Evolutionary conservation across 35 echinoderm and acorn worm genomes (phyloP).

Genomic region (Holothuria glaberrima): DNA sequence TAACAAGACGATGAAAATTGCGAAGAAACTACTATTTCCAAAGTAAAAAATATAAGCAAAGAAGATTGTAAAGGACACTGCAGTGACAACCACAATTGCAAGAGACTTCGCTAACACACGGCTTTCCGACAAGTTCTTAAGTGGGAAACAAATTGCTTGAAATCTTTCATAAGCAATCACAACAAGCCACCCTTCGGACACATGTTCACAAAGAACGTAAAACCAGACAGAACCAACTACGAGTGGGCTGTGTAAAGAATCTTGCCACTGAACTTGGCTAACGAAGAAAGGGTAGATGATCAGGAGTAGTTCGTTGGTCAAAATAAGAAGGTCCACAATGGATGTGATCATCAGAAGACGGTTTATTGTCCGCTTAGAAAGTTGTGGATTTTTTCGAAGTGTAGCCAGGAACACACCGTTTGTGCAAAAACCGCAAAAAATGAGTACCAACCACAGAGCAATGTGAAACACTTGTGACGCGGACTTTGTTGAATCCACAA

Average conservation of each 20-base stretch:
- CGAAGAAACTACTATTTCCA: background rate
- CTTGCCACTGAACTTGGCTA: background rate
- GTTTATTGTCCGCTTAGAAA: background rate
- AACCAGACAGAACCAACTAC: slow-evolving; percentile 3
- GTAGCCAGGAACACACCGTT: background rate
- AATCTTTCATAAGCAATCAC: slow-evolving; percentile 19
- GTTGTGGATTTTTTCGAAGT: background rate
- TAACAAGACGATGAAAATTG: background rate
- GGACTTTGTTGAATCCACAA: background rate
- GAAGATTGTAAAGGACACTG: background rate
- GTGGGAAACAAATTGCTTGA: slow-evolving; percentile 17
- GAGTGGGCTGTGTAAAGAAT: background rate
- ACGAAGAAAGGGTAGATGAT: slow-evolving; percentile 12
- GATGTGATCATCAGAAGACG: slow-evolving; percentile 9
- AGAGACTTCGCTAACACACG: background rate
- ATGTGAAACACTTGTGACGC: background rate
- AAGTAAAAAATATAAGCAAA: slow-evolving; percentile 7
- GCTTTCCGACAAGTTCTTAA: background rate
- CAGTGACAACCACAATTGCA: background rate
- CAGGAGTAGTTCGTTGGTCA: background rate
- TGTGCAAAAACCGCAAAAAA: background rate
- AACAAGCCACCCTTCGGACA: background rate
- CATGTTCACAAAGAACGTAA: background rate
- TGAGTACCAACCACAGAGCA: background rate
- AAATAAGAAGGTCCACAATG: background rate